Base-by-base conservation (phyloP, 2,113 vertebrate genomes). In the Malurus cyaneus region DNA sequence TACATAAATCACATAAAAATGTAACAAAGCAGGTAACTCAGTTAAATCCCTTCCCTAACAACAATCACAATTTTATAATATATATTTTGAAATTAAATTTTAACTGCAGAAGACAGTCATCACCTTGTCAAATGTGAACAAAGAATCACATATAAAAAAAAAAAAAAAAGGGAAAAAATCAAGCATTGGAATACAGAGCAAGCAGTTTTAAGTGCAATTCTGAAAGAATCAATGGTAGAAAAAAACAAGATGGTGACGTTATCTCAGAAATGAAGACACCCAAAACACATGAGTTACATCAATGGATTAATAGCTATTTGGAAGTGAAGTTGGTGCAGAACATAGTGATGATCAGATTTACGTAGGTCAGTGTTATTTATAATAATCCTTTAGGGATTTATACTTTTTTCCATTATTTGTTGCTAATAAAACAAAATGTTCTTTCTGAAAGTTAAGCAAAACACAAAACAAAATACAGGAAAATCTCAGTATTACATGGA, bases 261-360 rank as follows among this genome's bases (percentile, higher is more conserved):
- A 5, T 49, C 23, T 70, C 41, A 73, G 17, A 88, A 83, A 44
- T 12, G 1, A 64, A 91, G 13, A 53, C 56, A 87, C n/a, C 50
- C 1, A 49, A 44, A 74, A 66, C 23, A 83, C 10, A 16, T 20
- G 1, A 1, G 0, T 26, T 57, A 47, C 5, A 61, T 41, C 41
- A 67, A 20, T 34, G 20, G 20, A 79, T 46, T 31, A 78, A 28
- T 13, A 60, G 23, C 54, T 39, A 81, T 18, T 60, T 79, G 18
- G 89, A 93, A 85, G 11, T 47, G 5, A 81, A 78, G 5, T 26
- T 87, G 59, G 24, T 49, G 20, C 18, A 93, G 34, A 81, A 59
- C 32, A 85, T 11, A 59, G 11, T 65, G 47, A 59, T 39, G 9
- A 12, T 2, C 15, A 66, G 21, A 67, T 39, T 34, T 54, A 52